These are phyloP conservation scores for Alligator sinensis DNA, from an alignment of 2,113 vertebrate genomes.

Conservation along the genomic window DNA sequence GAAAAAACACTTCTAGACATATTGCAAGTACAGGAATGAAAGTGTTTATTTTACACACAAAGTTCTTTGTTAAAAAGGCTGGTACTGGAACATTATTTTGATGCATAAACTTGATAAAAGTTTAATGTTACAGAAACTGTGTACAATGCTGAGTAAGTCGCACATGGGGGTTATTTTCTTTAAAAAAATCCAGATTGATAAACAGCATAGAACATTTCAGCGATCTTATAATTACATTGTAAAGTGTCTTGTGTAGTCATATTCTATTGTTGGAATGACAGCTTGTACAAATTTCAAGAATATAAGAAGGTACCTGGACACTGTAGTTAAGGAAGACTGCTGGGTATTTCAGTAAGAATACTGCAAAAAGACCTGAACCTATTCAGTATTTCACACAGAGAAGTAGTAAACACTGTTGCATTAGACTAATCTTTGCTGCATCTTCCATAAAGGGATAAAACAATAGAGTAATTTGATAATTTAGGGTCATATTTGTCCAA, in stretches of 20 bases:
- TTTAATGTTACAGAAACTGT: conserved; percentile 80
- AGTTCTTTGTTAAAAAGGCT: conserved; percentile 85
- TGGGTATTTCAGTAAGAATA: neutral
- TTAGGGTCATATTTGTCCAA: neutral
- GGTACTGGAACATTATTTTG: conserved; percentile 82
- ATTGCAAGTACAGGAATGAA: conserved; percentile 40
- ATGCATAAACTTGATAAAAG: conserved; percentile 80
- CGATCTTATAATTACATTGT: conserved; percentile 88
- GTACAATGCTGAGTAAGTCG: conserved; percentile 72
- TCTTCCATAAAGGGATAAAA: neutral
- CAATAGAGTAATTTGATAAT: neutral
- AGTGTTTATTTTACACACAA: conserved; percentile 71
- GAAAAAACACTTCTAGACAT: neutral
- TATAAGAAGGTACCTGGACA: conserved; percentile 96
- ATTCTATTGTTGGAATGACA: conserved; percentile 99
- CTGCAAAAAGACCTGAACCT: neutral
- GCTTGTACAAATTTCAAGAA: conserved; percentile 99
- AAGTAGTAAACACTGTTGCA: neutral
- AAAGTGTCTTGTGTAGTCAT: conserved; percentile 99
- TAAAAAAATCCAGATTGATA: conserved; percentile 75
- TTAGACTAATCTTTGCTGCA: too few relatives aligned
- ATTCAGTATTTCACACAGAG: neutral
- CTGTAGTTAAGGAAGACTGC: conserved; percentile 81
- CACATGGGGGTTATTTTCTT: conserved; percentile 73
- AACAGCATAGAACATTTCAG: conserved; percentile 57